Evolutionary conservation across 2,113 vertebrate species (phyloP), one percentile per base, ranked within the genome.

Genomic region (Pavo muticus): DNA sequence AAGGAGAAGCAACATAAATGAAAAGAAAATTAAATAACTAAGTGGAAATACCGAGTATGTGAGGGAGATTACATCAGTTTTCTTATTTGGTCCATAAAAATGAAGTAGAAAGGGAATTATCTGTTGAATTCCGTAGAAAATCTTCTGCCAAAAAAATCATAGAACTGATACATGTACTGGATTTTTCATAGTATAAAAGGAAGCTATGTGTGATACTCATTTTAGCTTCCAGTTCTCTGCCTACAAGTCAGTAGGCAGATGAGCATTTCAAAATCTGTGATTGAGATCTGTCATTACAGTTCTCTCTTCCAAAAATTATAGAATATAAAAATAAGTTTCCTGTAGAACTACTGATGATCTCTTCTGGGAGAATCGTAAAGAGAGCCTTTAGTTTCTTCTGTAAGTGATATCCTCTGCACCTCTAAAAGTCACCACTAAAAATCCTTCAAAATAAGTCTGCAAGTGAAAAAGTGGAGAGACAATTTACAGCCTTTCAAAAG

Each of bases 211-310:
- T 69, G 59, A n/a, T 88, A 27, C 69, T 91, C 32, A 0, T 88
- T 96, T 96, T 83, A 93, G 89, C 68, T 94, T 82, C 83, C 74
- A 47, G 78, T 57, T 30, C 67, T 78, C 73, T 94, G 90, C 81
- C 90, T 82, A 76, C 78, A 87, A 93, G 78, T 70, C 71, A 87
- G 96, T 93, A 92, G 91, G 85, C 84, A 94, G 93, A 93, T 37
- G 91, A 93, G 71, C 60, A 78, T 72, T 94, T 89, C 81, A 79
- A 67, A 84, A 84, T 87, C 44, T 69, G 3, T 82, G 90, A 69
- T 1, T 91, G 91, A 96, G 82, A 90, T 76, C 52, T 87, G 87
- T 67, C 40, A 3, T 85, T 87, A 71, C 25, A 89, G 25, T 10
- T 60, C 30, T 75, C 9, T 72, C 52, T 82, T 92, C 11, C 81